These are phyloP conservation scores for Caprella mutica DNA, from an alignment of 2,888 invertebrate genomes.

Conservation along the genomic window DNA sequence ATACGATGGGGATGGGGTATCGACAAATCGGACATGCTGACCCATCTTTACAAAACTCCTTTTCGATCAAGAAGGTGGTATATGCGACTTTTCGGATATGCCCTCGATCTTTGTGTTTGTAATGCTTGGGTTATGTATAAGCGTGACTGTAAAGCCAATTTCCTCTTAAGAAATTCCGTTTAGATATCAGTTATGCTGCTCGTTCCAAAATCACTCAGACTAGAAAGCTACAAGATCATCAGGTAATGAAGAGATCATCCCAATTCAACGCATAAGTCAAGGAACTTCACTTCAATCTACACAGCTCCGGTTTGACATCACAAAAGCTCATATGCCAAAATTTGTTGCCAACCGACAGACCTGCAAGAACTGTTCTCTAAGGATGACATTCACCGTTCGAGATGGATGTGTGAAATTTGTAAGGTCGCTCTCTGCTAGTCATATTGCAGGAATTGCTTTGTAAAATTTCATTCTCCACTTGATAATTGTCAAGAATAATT, in stretches of 20 bases:
- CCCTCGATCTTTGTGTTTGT: neutral
- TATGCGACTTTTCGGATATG: slow-evolving; percentile 8
- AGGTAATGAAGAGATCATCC: neutral
- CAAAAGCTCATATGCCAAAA: neutral
- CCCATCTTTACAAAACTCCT: slow-evolving; percentile 15
- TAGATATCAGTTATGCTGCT: neutral
- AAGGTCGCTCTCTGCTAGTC: slow-evolving; percentile 7
- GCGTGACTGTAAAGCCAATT: neutral
- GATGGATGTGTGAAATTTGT: slow-evolving; percentile 6
- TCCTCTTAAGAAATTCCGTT: neutral
- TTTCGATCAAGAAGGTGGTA: slow-evolving; percentile 10
- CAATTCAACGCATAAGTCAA: neutral
- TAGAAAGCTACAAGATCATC: neutral
- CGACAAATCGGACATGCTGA: neutral
- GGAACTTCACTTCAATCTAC: neutral
- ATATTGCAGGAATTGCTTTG: neutral
- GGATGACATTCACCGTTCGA: neutral
- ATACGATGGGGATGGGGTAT: slow-evolving; percentile 10
- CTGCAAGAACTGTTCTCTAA: neutral
- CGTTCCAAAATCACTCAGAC: neutral
- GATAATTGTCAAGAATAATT: too few species aligned
- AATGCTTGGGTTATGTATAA: slow-evolving; percentile 4
- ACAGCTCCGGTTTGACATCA: neutral
- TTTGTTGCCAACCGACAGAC: neutral
- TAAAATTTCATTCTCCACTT: neutral